Base-by-base conservation (phyloP, 2,888 invertebrate genomes). In the Trachelus troglodyta region DNA sequence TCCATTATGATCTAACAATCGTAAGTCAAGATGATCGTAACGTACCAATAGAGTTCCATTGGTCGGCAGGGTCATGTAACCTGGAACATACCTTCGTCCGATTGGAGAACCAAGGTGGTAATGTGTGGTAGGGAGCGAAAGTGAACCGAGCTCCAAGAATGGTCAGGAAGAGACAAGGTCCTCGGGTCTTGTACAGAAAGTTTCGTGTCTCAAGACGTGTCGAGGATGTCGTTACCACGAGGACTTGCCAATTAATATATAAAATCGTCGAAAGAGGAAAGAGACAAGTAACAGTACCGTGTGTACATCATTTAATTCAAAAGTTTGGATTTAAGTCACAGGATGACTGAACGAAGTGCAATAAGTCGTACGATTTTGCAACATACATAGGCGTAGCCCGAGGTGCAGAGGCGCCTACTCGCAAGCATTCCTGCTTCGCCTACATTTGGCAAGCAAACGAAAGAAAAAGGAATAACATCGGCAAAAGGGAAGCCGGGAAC, bases 71-170 rank as follows among this genome's bases (percentile, higher is more conserved):
- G 9, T 15, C 78, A 78, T 68, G 75, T 78, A 78, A 69, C 35
- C 71, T 71, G 23, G 34, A 15, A 37, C 73, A 34, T 75, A 33
- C n/a, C 69, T 78, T 34, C 75, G 69, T 78, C 40, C 68, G 31
- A 84, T 85, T 81, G 83, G 83, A 75, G 81, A 82, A 80, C 80
- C 73, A 69, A 77, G 68, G 33, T 31, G 76, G 69, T 76, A 79
- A 80, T 78, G 77, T 78, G 78, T 78, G 77, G 81, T 79, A 75
- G 76, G 82, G 81, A 80, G 90, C 90, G 91, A 90, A 91, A 91
- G 90, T 90, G 89, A 90, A 86, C 86, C 85, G 84, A 88, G 85
- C 88, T 86, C 91, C 91, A 91, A 91, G 91, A 91, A 91, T 91
- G 91, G 91, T 83, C 90, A 90, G 88, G 89, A 89, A 87, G 87